Evolutionary conservation across 1,140 invertebrate genomes (phyloP).

Genomic region (Cydia fagiglandana): DNA sequence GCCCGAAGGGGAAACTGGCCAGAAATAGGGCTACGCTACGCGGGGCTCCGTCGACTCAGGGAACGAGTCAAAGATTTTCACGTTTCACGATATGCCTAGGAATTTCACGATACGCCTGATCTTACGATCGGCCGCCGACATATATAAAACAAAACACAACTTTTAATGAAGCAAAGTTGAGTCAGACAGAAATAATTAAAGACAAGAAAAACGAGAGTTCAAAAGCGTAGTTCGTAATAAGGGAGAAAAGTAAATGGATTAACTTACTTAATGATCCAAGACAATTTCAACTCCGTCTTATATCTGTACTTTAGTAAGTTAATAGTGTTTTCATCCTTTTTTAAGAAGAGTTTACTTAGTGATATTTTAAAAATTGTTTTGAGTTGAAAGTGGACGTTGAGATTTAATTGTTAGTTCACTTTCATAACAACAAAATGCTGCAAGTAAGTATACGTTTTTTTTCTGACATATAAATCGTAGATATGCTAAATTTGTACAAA

Average conservation of each 20-base stretch:
- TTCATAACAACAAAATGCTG: too few species aligned
- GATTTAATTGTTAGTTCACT: too few species aligned
- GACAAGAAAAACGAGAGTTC: background rate
- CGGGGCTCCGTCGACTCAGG: too few species aligned
- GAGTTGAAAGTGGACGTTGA: too few species aligned
- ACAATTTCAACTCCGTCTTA: background rate
- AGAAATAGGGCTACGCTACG: too few species aligned
- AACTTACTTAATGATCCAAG: background rate
- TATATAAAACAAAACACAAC: background rate
- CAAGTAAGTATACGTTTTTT: background rate
- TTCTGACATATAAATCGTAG: background rate
- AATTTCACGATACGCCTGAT: too few species aligned
- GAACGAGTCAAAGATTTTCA: too few species aligned
- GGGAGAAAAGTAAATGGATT: background rate
- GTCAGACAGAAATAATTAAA: background rate
- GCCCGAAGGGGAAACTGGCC: too few species aligned
- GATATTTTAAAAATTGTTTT: too few species aligned
- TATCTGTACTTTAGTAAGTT: background rate
- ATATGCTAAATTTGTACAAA: background rate
- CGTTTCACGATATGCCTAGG: too few species aligned
- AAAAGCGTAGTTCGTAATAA: background rate
- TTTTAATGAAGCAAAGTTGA: background rate
- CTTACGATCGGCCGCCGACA: too few species aligned
- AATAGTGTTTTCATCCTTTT: background rate
- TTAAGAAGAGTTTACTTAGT: too few species aligned